Conservation (phyloP, 2,113 vertebrate genomes). For the Pomatostomus ruficeps region DNA sequence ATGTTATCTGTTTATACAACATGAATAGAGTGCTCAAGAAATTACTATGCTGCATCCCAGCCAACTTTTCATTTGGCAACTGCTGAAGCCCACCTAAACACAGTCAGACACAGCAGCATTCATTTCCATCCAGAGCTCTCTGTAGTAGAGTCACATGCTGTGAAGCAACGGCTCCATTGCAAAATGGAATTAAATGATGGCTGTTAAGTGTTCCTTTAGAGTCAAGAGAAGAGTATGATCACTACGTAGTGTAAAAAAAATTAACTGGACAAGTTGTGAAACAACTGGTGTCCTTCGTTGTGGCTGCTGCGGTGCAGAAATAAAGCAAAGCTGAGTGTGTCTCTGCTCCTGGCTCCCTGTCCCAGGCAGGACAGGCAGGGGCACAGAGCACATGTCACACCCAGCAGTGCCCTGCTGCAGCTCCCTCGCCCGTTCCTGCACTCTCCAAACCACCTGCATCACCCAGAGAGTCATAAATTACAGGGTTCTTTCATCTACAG, state of each 20-base stretch:
- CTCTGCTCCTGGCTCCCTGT: background rate
- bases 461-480: background rate
- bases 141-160: background rate
- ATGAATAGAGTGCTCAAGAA: constrained; percentile 12
- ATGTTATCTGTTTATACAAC: constrained; percentile 44
- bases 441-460: background rate
- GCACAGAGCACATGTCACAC: fast-evolving
- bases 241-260: background rate
- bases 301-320: background rate
- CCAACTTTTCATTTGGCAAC: constrained; percentile 26
- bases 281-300: background rate
- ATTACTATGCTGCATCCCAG: constrained; percentile 3
- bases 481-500: fast-evolving
- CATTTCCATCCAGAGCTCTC: background rate
- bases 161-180: background rate
- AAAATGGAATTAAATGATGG: background rate
- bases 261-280: background rate
- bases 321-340: background rate
- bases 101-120: background rate
- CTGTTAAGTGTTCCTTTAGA: background rate
- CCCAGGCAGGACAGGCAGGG: background rate
- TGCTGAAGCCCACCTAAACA: constrained; percentile 5
- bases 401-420: background rate
- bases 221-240: background rate
- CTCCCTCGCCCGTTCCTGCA: background rate